Evolutionary conservation across 2,888 invertebrate species (phyloP), one percentile per base, ranked within the genome.

Genomic region (Hipparchia sbordonii): DNA sequence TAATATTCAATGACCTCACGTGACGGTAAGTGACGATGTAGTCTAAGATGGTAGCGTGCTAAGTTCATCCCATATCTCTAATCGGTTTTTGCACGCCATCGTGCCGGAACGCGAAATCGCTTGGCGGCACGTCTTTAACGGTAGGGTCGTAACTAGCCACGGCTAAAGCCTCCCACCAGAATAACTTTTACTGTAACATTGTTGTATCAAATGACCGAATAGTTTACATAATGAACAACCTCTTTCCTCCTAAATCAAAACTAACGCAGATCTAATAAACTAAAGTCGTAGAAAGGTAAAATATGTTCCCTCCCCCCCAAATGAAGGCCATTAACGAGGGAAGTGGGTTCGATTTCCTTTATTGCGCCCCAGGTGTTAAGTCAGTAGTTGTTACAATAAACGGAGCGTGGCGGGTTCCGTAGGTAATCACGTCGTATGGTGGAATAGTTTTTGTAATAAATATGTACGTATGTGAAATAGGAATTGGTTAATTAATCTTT

Each of bases 331-430:
- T 84, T 87, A 83, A 81, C 77, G 83, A 77, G 79, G 82, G 82
- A 84, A 86, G 84, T 85, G 82, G 82, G 82, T 87, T 86, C 87
- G 86, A 87, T 85, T 85, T 84, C 85, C 85, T 84, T 87, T 86
- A 87, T 86, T 78, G 79, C 79, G 77, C 70, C 73, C 76, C 77
- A 78, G 78, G 80, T 81, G 82, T 81, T 78, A 77, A 77, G 72
- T 74, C 70, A 76, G 74, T 79, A 76, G 76, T 77, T 76, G 74
- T 73, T 78, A 74, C 78, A 77, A 77, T 77, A 79, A 78, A 77
- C 62, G 72, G 73, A 74, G 70, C 66, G 72, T 72, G 60, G 71
- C 68, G 54, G 66, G 61, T 23, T 56, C 61, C 12, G 52, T 33
- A 10, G 56, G 46, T 71, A 39, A 60, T 60, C 65, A 52, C 71